Evolutionary conservation across 2,888 invertebrate species (phyloP), one percentile per base, ranked within the genome.

Genomic region (Stratiomys singularior): DNA sequence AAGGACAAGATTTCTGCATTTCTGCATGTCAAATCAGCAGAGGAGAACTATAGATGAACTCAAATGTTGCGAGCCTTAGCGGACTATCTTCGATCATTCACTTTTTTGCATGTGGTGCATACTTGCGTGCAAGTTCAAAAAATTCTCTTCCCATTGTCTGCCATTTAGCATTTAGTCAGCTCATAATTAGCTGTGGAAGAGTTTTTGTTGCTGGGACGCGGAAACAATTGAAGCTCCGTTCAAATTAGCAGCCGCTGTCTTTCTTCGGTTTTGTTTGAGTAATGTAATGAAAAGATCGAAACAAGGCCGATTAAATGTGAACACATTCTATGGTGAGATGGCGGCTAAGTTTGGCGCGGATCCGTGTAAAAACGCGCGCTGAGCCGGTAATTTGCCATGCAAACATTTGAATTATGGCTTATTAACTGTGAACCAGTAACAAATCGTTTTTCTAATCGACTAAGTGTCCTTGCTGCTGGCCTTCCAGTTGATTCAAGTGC

Each of bases 221-320:
- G 64, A 64, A 64, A 30, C 25, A 15, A 13, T 64, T 9, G 28
- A 5, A 18, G 30, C 9, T 13, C 25, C 18, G 64, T n/a, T 60
- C 15, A 64, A 30, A 64, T 30, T 30, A 64, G 30, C 64, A 27
- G 30, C 23, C 2, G 30, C 64, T 15, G 30, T 64, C 64, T 64
- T 64, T 64, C 64, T 64, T 64, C 64, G n/a, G 25, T 18, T 28
- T 64, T 71, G 71, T 71, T 47, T 71, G 71, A 71, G 21, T 5
- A 67, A 47, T 47, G n/a, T 71, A 47, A 71, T 71, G 71, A 71
- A n/a, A 15, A 71, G 71, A 71, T 71, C 52, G 18, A 47, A 71
- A 52, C 71, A 71, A 71, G 71, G 71, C 52, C 71, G 37, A 71
- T 71, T 21, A 71, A 47, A 52, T 2, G 7, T 47, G 13, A 1